Conservation (phyloP, 2,113 vertebrate species). For the Sapayoa aenigma region DNA sequence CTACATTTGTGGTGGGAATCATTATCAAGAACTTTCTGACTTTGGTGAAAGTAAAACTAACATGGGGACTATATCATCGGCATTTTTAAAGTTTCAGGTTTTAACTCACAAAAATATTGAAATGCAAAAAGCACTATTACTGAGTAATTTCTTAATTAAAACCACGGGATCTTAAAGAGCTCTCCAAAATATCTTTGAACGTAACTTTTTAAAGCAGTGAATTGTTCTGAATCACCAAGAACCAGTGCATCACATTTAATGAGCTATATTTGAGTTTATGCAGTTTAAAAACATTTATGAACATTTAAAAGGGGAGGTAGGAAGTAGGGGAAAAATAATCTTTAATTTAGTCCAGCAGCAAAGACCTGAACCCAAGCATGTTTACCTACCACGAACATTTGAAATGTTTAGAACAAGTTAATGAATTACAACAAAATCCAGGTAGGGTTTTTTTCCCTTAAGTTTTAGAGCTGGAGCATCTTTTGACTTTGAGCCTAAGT, state of each 20-base stretch:
- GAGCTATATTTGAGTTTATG: background rate
- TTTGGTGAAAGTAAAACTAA: background rate
- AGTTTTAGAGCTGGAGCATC: background rate
- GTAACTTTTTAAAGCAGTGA: background rate
- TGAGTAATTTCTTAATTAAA: background rate
- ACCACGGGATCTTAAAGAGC: background rate
- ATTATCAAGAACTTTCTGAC: background rate
- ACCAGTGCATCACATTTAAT: background rate
- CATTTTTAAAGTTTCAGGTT: background rate
- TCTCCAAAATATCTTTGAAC: background rate
- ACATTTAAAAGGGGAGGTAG: background rate
- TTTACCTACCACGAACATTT: background rate
- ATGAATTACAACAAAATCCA: background rate
- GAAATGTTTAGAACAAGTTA: background rate
- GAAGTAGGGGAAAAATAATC: background rate
- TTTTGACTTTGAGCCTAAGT: background rate
- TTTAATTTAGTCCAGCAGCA: background rate
- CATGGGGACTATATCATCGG: background rate
- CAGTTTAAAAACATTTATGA: background rate
- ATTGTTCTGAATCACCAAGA: background rate
- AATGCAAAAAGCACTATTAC: background rate
- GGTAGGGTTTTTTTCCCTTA: too few relatives aligned
- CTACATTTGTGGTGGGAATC: background rate
- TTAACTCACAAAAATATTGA: background rate
- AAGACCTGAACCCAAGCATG: background rate